These are phyloP conservation scores for Drosophila melanica DNA, from an alignment of 1,140 invertebrate species.

Conservation along the genomic window DNA sequence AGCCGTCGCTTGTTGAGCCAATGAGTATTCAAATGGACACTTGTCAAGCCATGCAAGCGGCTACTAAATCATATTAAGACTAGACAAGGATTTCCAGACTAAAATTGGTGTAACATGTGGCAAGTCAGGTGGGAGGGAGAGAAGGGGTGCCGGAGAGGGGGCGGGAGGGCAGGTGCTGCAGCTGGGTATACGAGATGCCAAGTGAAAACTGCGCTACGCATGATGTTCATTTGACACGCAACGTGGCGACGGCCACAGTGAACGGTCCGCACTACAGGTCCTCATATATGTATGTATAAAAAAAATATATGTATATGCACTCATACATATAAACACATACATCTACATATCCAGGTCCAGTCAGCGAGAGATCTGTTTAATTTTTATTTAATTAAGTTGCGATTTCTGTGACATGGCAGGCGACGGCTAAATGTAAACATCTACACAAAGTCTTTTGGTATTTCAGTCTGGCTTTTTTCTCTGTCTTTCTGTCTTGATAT, in stretches of 20 bases:
- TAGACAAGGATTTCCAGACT: conserved; percentile 80
- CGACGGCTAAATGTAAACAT: conserved; percentile 52
- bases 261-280: conserved; percentile 11
- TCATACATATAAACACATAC: background rate
- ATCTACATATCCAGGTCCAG: conserved; percentile 18
- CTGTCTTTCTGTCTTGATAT: conserved; percentile 25
- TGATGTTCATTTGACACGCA: conserved; percentile 83
- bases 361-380: conserved; percentile 68
- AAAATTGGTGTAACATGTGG: conserved; percentile 77
- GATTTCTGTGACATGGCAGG: conserved; percentile 55
- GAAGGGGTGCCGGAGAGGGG: background rate
- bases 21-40: conserved; percentile 84
- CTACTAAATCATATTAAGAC: conserved; percentile 84
- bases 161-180: background rate
- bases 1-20: conserved; percentile 76
- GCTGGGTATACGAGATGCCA: background rate
- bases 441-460: conserved; percentile 40
- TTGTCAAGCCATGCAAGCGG: conserved; percentile 81
- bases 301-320: background rate
- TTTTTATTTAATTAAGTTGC: conserved; percentile 81
- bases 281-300: background rate
- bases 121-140: conserved; percentile 17
- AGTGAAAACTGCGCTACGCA: conserved; percentile 69
- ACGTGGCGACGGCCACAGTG: conserved; percentile 48
- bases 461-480: conserved; percentile 26